These are phyloP conservation scores for Paraplagusia blochii DNA, from an alignment of 2,113 vertebrate species.

Conservation along the genomic window DNA sequence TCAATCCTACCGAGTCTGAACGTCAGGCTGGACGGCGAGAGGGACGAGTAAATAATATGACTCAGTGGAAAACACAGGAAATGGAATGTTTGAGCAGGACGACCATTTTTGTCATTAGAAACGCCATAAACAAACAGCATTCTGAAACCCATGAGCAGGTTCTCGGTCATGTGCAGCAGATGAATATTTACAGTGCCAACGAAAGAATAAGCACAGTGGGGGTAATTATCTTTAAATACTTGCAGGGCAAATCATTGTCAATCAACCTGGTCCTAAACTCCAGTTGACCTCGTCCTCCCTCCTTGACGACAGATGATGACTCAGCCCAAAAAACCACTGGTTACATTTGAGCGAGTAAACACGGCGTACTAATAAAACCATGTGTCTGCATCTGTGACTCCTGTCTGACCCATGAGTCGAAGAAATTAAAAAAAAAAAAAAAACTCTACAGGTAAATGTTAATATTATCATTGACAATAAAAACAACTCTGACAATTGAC, in stretches of 20 bases:
- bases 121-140: constrained; percentile 9
- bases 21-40: constrained; percentile 4
- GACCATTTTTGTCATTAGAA: constrained; percentile 3
- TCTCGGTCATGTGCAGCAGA: constrained; percentile 5
- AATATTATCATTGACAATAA: not conserved
- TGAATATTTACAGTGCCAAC: constrained; percentile 16
- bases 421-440: constrained; percentile 6
- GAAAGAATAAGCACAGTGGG: constrained; percentile 15
- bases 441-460: constrained; percentile 1
- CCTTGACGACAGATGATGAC: constrained; percentile 44
- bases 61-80: not conserved
- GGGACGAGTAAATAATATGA: constrained; percentile 8
- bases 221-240: constrained; percentile 45
- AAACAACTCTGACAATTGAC: too few relatives aligned
- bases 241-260: constrained; percentile 49
- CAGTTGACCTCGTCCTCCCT: constrained; percentile 47
- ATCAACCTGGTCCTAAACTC: constrained; percentile 46
- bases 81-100: not conserved
- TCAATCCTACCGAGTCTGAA: constrained; percentile 21
- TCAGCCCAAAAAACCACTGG: constrained; percentile 46
- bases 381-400: not conserved
- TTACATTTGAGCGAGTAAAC: constrained; percentile 49
- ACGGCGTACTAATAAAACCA: constrained; percentile 31
- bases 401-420: not conserved
- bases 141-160: not conserved